Percentiles rank a stretch among this genome's conserved stretches.
phyloP scores from a whole-genome alignment of 2,113 vertebrate genomes.

The Leucopternis melanops region DNA sequence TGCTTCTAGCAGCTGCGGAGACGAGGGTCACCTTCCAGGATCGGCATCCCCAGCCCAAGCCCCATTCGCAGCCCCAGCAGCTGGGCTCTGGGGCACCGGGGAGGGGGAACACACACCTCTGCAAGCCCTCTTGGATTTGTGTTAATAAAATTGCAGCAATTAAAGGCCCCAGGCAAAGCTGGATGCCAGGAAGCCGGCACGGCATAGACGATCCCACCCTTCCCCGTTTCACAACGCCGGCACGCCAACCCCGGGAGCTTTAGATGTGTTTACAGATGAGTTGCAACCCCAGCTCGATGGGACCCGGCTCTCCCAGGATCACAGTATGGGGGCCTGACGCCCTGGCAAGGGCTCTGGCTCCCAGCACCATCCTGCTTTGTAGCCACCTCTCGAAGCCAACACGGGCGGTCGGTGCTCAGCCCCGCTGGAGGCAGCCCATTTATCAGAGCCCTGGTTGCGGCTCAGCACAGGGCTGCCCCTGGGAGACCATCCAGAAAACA shows the following conservation, averaged over 20 bases:
- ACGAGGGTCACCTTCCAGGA: background rate
- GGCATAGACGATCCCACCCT: background rate
- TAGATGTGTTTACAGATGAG: background rate
- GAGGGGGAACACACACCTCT: background rate
- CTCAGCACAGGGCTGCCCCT: background rate
- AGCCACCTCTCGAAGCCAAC: background rate
- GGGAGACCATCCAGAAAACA: background rate
- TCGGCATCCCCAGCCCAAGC: background rate
- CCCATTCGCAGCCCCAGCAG: background rate
- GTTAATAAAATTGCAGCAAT: background rate
- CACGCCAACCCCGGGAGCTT: background rate
- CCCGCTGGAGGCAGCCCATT: rapidly evolving
- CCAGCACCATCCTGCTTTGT: background rate
- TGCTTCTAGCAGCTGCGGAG: too few relatives aligned
- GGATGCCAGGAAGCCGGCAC: background rate
- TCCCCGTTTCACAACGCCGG: background rate
- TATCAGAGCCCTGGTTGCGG: rapidly evolving
- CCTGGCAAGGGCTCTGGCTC: background rate
- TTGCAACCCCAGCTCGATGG: too few relatives aligned
- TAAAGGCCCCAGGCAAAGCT: background rate
- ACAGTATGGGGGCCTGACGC: rapidly evolving
- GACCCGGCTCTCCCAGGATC: background rate
- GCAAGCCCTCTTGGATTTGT: background rate
- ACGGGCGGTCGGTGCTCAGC: rapidly evolving
- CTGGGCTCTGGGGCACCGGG: background rate